Evolutionary conservation across 2,113 vertebrate species (phyloP), one percentile per base, ranked within the genome.

Genomic region (Salvelinus fontinalis): DNA sequence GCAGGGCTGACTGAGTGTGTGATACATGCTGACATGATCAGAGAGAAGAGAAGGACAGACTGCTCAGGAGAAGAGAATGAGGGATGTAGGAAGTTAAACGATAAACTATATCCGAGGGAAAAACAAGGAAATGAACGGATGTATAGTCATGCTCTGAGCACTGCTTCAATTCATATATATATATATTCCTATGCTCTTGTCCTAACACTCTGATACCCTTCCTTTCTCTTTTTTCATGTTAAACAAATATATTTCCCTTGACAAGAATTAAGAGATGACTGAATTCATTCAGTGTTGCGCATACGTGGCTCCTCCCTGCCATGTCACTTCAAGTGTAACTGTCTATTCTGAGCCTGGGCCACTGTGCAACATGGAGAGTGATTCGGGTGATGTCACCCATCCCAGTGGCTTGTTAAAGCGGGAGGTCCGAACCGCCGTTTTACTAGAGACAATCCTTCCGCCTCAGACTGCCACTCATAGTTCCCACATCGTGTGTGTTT

Each of bases 11-110:
- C 16, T 66, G 64, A 66, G 64, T 5, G 62, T 85, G 84, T 91
- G 88, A 91, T 87, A 82, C 85, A 89, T 79, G 80, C 78, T 90
- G 86, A 88, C 85, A 85, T 92, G 89, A 92, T 88, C 81, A 79
- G 73, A 75, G 80, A 89, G 84, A 86, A 87, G 88, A 11, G 27
- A 34, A 57, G 71, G 87, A 81, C 84, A 80, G 81, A 88, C 89
- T 91, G 89, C 83, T 90, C 83, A 85, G 81, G 78, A 88, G 78
- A 59, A 22, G 78, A 80, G 86, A 84, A 87, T 88, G 84, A 84
- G 76, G 86, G 83, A 83, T 86, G 85, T 79, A 77, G 82, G 84
- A 83, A 82, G 81, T 88, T 76, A 79, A 82, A 89, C 9, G 9
- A 12, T 87, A 84, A 44, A 16, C 62, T 3, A 18, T 54, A 54